Evolutionary conservation across 2,888 invertebrate species (phyloP), one percentile per base, ranked within the genome.

Genomic region (Brenthis daphne): DNA sequence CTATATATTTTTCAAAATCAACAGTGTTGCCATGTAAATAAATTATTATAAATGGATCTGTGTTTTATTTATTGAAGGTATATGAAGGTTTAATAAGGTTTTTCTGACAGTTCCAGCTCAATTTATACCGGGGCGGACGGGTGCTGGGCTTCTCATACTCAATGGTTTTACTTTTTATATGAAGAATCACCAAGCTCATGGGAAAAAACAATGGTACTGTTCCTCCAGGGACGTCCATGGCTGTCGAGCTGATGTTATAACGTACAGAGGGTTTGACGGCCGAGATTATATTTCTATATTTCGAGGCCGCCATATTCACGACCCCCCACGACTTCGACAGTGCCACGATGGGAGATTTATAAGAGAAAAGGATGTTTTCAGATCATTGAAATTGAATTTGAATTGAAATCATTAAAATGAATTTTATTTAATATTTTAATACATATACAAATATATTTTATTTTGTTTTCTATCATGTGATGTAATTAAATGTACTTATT

Each of bases 141-240:
- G 92, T 0, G 90, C 92, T 3, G 90, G 91, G 0, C 77, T 92
- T 3, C 80, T 92, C 14, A 88, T 92, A 73, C 82, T 92, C 47
- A 90, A 92, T 14, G 92, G 92, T 0, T 92, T 91, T 73, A 92
- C 92, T 12, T 92, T 92, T 75, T 92, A 92, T 70, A 90, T 92
- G 91, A 92, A 92, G 76, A 92, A 92, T 73, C 91, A 92, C 74
- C 92, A 92, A 73, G 92, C 92, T 0, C 90, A 92, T 72, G 92
- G 92, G 2, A 92, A 91, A 75, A 92, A 92, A 75, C 92, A 92
- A 72, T 92, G 92, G 92, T 92, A 92, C 73, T 92, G 92, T 72
- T 92, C 92, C 2, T 90, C 92, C 0, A 86, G 92, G 70, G 92
- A 92, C 13, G 90, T 91, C 58, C 86, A 89, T 6, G 92, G 92